phyloP scores from a whole-genome alignment of 2,888 invertebrate genomes.

The Poecilobothrus nobilitatus region DNA sequence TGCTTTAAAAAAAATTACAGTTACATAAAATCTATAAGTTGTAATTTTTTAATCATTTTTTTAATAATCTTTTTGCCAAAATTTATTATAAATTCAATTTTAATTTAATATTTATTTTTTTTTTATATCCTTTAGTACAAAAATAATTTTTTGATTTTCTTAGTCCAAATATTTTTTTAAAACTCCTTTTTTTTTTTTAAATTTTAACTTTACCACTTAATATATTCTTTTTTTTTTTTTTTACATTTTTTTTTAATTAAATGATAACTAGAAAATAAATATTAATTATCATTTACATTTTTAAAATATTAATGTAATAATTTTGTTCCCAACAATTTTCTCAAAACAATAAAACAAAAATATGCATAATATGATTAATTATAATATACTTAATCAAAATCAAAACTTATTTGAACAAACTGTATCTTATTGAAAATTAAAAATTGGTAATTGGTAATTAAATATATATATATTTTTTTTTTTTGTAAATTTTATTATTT shows the following conservation, averaged over 20 bases:
- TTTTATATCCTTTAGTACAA: background rate
- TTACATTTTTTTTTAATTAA: no score
- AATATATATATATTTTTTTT: no score
- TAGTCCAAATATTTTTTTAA: background rate
- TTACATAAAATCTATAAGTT: no score
- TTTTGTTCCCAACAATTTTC: slow-evolving; percentile 6
- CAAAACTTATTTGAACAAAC: no score
- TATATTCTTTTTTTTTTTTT: background rate
- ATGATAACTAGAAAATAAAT: background rate
- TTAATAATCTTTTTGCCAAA: background rate
- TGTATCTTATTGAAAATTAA: no score
- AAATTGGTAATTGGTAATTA: no score
- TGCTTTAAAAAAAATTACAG: no score
- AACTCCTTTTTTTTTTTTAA: background rate
- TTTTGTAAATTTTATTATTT: no score
- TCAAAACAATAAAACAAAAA: background rate
- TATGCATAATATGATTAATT: no score
- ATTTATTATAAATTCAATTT: background rate
- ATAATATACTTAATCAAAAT: no score
- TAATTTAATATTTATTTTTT: no score
- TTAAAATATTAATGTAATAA: background rate
- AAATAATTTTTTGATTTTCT: background rate
- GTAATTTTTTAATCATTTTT: background rate
- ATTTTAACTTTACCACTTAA: background rate
- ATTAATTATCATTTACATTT: background rate